These are phyloP conservation scores for Druon quercuslanigerum DNA, from an alignment of 1,140 invertebrate species.

Conservation along the genomic window DNA sequence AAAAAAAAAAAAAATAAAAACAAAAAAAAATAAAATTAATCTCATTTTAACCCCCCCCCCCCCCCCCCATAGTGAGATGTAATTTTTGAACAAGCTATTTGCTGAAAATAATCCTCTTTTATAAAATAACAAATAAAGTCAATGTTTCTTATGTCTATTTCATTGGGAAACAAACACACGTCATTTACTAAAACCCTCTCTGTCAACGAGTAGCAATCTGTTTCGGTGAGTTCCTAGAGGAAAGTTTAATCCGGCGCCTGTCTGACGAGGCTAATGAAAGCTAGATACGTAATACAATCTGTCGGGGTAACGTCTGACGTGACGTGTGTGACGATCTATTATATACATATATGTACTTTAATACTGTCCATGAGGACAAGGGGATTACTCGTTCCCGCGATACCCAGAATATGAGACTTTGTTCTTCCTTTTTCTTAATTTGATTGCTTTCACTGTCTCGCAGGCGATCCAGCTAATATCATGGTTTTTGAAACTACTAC, in stretches of 20 bases:
- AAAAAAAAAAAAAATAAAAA: too few species aligned
- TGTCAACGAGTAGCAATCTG: constrained; percentile 13
- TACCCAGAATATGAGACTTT: background rate
- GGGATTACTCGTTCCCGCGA: background rate
- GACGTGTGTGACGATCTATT: constrained; percentile 56
- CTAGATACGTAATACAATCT: constrained; percentile 63
- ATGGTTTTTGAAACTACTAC: background rate
- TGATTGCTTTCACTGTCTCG: background rate
- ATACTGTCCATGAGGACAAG: background rate
- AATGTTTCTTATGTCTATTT: background rate
- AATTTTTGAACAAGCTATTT: too few species aligned
- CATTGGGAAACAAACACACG: background rate
- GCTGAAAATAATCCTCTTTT: too few species aligned
- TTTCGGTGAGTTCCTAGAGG: constrained; percentile 13
- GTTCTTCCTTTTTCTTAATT: background rate
- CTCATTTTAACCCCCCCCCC: too few species aligned
- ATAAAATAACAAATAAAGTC: too few species aligned
- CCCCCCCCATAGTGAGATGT: too few species aligned
- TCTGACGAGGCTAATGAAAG: constrained; percentile 64
- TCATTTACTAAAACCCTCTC: constrained; percentile 2
- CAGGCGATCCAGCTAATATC: background rate
- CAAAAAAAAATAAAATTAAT: too few species aligned
- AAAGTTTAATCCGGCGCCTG: constrained; percentile 64
- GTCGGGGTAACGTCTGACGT: constrained; percentile 61
- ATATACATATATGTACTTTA: background rate